Evolutionary conservation across 1,140 invertebrate species (phyloP).

Genomic region (Scaptomyza montana): DNA sequence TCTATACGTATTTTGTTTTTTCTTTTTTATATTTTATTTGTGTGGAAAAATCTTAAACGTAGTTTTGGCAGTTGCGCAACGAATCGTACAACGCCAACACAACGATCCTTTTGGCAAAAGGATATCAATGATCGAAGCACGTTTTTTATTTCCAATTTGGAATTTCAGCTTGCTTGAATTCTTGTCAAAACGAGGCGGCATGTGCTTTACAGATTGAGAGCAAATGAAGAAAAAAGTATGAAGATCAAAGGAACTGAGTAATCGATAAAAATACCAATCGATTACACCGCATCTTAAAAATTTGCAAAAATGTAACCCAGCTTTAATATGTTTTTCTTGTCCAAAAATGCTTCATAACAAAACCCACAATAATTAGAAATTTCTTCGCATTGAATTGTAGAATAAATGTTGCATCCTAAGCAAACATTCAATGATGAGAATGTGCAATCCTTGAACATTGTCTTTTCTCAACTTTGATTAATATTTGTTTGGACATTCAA

Average conservation of each 20-base stretch:
- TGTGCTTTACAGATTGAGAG: neutral
- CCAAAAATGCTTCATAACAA: neutral
- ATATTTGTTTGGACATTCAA: constrained; percentile 76
- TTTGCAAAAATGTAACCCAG: no score
- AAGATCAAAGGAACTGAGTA: neutral
- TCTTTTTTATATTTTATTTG: constrained; percentile 41
- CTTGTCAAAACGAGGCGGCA: constrained; percentile 14
- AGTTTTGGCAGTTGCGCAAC: constrained; percentile 79
- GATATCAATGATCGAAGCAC: constrained; percentile 67
- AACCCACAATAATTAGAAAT: neutral
- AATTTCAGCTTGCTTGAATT: constrained; percentile 55
- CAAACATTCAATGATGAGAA: constrained; percentile 42
- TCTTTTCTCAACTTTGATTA: constrained; percentile 61
- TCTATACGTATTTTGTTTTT: constrained; percentile 48
- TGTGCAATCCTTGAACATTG: constrained; percentile 6
- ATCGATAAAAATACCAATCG: no score
- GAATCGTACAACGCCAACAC: constrained; percentile 70
- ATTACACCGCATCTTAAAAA: no score
- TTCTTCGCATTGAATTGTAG: neutral
- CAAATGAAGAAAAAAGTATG: neutral
- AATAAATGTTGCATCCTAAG: constrained; percentile 42
- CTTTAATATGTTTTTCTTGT: no score
- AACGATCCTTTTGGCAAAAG: constrained; percentile 36
- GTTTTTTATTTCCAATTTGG: constrained; percentile 23
- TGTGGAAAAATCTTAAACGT: constrained; percentile 59